Percentiles rank a stretch among this genome's conserved stretches.
Conservation (phyloP, 2,888 invertebrate genomes). For the Chalcis sispes region DNA sequence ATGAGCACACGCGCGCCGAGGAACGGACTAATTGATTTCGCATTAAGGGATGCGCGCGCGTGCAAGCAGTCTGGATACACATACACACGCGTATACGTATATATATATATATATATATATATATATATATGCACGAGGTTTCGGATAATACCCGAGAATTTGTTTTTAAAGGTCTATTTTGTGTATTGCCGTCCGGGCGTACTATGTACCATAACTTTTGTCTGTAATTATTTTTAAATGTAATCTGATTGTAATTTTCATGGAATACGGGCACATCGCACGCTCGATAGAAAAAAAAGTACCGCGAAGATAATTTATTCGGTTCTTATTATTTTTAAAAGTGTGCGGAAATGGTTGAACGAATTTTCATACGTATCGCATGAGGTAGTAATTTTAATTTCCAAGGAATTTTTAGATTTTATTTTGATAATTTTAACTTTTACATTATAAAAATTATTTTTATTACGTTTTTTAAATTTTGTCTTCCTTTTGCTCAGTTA, state of each 20-base stretch:
- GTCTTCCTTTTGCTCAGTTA: too few relatives aligned
- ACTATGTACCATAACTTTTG: neutral
- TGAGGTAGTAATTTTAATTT: constrained; percentile 1
- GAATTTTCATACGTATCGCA: too few relatives aligned
- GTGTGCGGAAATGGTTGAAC: neutral
- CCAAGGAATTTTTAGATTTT: neutral
- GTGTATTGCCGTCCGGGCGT: too few relatives aligned
- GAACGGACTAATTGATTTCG: constrained; percentile 49
- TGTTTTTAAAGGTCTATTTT: too few relatives aligned
- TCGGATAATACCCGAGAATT: too few relatives aligned
- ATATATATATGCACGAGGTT: too few relatives aligned
- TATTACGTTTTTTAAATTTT: too few relatives aligned
- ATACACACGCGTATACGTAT: neutral
- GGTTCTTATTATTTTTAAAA: constrained; percentile 3
- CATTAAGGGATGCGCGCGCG: constrained; percentile 42
- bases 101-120: too few relatives aligned
- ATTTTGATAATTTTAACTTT: neutral
- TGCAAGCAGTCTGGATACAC: too few relatives aligned
- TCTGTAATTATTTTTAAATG: neutral
- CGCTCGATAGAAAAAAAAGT: neutral
- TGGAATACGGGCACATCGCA: neutral
- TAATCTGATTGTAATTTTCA: neutral
- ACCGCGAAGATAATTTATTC: too few relatives aligned
- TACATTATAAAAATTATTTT: too few relatives aligned
- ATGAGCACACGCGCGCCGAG: neutral